Evolutionary conservation across 1,140 invertebrate species (phyloP), one percentile per base, ranked within the genome.

Genomic region (Choristoneura fumiferana): DNA sequence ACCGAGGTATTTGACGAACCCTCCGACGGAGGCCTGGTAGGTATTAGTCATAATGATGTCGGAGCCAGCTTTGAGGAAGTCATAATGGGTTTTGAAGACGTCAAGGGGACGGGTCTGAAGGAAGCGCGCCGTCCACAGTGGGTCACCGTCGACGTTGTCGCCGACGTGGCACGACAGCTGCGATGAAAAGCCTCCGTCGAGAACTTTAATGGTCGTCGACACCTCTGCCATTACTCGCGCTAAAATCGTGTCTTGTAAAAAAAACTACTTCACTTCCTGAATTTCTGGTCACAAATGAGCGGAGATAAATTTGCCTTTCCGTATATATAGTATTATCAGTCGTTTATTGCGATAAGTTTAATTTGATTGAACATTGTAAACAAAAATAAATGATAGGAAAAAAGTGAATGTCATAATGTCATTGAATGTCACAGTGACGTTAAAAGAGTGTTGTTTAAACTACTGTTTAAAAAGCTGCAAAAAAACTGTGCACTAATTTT

Each of bases 21-120:
- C 95, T 13, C 91, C 90, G 13, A 97, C 85, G 8, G 94, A 95
- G 0, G 96, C 95, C 89, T 98, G 97, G 76, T 98, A 98, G 0
- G 96, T 97, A 60, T 95, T 95, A 0, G 96, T 97, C 55, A 94
- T 91, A 33, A 98, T 94, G 0, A 97, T 89, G 67, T 98, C 94
- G 1, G 95, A 93, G 1, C 96, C 97, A 60, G 94, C 95, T 65
- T 81, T 89, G 1, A 96, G 76, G 73, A 94, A 97, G 81, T 95
- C 94, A 60, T 95, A 82, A 84, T 97, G 96, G 0, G 94, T 93
- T 58, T 93, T 84, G n/a, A 93, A 86, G 40, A 97, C 92, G 0
- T 93, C 93, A 10, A 93, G 85, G 0, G 94, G 94, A 73, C 95
- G 85, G 0, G 92, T 92, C 37, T 91, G 86, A 17, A 97, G 87